Percentiles rank a stretch among this genome's conserved stretches.
Conservation (phyloP, 2,113 vertebrate species). For the Macquaria australasica region DNA sequence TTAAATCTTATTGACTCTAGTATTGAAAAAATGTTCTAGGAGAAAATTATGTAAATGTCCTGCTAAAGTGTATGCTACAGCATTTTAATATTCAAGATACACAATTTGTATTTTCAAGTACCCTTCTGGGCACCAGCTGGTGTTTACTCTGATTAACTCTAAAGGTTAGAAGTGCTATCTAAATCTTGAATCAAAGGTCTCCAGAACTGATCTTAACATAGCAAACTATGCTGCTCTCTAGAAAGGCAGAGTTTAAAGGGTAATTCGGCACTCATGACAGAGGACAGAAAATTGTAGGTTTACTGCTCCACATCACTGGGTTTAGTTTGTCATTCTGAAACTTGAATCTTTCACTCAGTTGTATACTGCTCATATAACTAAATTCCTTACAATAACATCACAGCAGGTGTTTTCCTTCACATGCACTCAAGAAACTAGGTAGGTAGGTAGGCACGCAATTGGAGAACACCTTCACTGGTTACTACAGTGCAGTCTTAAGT, state of each 20-base stretch:
- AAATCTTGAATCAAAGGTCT: conserved; percentile 57
- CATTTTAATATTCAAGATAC: conserved; percentile 57
- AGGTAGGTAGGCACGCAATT: no score
- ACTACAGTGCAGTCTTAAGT: no score
- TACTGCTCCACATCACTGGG: neutral
- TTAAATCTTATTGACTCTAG: conserved; percentile 16
- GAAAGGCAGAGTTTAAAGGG: conserved; percentile 38
- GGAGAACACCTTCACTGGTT: no score
- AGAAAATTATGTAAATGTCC: conserved; percentile 50
- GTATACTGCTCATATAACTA: neutral
- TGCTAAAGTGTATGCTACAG: conserved; percentile 8
- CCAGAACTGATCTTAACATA: conserved; percentile 35
- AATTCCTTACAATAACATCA: neutral
- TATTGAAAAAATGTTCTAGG: conserved; percentile 34
- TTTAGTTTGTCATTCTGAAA: conserved; percentile 11
- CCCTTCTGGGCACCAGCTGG: conserved; percentile 53
- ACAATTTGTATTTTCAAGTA: conserved; percentile 53
- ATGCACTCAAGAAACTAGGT: no score
- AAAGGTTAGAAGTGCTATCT: conserved; percentile 64
- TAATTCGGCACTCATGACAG: conserved; percentile 25
- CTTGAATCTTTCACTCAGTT: neutral
- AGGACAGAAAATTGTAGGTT: neutral
- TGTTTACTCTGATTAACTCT: conserved; percentile 67
- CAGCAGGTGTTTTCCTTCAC: neutral
- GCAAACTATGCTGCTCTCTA: conserved; percentile 30